A percentile compares a stretch with the other conserved stretches of the same genome.
These are phyloP conservation scores for Danio kyathit DNA, from an alignment of 2,797 vertebrate genomes.

Conservation along the genomic window DNA sequence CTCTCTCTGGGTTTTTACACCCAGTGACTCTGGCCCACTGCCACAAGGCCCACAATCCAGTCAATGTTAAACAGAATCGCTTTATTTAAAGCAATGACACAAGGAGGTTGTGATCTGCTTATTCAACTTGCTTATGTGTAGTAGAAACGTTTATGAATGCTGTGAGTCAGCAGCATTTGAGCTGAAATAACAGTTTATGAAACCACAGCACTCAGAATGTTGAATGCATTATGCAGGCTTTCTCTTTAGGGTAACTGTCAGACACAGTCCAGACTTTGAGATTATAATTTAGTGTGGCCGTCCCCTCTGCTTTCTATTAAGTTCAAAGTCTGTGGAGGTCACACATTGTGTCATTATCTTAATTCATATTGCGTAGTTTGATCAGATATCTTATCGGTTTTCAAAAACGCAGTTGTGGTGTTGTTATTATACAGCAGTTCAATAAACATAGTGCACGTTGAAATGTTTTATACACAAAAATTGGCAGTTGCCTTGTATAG, in stretches of 20 bases:
- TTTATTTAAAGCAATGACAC: slow-evolving; percentile 48
- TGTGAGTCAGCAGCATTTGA: slow-evolving; percentile 26
- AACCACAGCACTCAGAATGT: neutral
- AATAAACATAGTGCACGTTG: neutral
- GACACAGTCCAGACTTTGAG: neutral
- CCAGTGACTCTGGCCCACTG: slow-evolving; percentile 25
- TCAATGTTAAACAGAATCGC: slow-evolving; percentile 30
- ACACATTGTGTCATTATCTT: neutral
- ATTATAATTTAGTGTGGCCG: slow-evolving; percentile 20
- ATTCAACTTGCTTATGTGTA: slow-evolving; percentile 16
- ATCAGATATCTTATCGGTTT: neutral
- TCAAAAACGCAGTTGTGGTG: neutral
- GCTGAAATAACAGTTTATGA: neutral
- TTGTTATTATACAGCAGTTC: neutral
- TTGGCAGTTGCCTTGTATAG: neutral
- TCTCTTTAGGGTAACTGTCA: neutral
- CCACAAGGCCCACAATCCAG: slow-evolving; percentile 36
- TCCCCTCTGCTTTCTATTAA: neutral
- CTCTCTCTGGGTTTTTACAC: slow-evolving; percentile 56
- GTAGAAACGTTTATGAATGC: slow-evolving; percentile 20
- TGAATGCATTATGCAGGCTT: slow-evolving; percentile 10
- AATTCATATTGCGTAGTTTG: neutral
- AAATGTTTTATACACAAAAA: neutral
- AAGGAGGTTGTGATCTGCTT: slow-evolving; percentile 31
- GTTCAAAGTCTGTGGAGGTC: slow-evolving; percentile 1